Base-by-base conservation (phyloP, 2,888 invertebrate genomes). In the Heliconius ethilla region DNA sequence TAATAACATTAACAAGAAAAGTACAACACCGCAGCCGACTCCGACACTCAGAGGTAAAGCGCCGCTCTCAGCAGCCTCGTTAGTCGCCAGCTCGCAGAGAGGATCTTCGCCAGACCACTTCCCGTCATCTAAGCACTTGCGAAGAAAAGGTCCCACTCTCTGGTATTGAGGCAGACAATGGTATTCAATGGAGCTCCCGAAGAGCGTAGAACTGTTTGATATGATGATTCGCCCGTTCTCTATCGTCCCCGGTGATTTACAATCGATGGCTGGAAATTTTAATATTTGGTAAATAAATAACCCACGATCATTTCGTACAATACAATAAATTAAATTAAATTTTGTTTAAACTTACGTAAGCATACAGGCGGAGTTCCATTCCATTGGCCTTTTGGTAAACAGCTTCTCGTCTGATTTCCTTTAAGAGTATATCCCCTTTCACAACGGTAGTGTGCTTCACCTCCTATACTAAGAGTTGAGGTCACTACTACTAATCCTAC, bases 51-150 rank as follows among this genome's bases (percentile, higher is more conserved):
- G 96, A 1, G 97, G 97, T 76, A 98, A 88, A 6, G 96, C 95
- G 3, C 96, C 96, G 27, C 95, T 95, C 79, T 97, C 97, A 82
- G 96, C 96, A 0, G 96, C 96, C 87, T 97, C 97, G 33, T 96
- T 95, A 1, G 95, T 94, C 1, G 95, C 93, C 74, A 96, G 92
- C 93, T 97, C 97, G 89, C 98, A 98, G 84, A 95, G 95, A 0
- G 98, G 98, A 84, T 97, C 97, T 75, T 97, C 97, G 0, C 98
- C 98, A 6, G 98, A 98, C 98, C 98, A 98, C 70, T 95, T 94
- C 6, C 97, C 98, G 80, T 97, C 97, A 77, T 97, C 97, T 90
- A 96, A 94, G 87, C 98, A 98, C 87, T 97, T 97, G 79, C 98
- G 95, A 29, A 98, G 90, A 88, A 97, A 97, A 0, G 97, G 97